Evolutionary conservation across 2,113 vertebrate species (phyloP).

Genomic region (Dipodomys ordii): DNA sequence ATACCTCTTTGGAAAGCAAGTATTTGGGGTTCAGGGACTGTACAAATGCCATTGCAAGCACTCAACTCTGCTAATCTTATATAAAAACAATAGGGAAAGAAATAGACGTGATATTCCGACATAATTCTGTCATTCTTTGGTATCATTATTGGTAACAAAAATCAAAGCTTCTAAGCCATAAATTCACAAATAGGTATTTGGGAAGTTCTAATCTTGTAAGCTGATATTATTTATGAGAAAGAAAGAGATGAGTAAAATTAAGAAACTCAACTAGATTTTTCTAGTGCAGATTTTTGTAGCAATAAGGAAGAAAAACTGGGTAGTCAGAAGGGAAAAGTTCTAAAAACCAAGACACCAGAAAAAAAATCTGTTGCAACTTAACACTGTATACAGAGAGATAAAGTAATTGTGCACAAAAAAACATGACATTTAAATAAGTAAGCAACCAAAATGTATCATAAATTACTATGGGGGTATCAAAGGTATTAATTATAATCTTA

Average conservation of each 20-base stretch:
- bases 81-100: not conserved
- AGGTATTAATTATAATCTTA: constrained; percentile 12
- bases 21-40: not conserved
- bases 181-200: not conserved
- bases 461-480: not conserved
- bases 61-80: not conserved
- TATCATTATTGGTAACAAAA: not conserved
- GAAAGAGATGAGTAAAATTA: not conserved
- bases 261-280: not conserved
- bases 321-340: not conserved
- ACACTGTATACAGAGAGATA: not conserved
- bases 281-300: not conserved
- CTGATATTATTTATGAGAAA: not conserved
- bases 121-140: not conserved
- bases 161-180: not conserved
- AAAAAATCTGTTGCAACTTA: not conserved
- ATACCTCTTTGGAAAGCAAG: not conserved
- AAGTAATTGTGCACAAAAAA: not conserved
- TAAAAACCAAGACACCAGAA: not conserved
- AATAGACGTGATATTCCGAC: not conserved
- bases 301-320: not conserved
- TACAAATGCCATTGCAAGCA: not conserved
- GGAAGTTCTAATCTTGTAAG: not conserved
- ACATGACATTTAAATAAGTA: not conserved
- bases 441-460: not conserved